A percentile compares a stretch with the other conserved stretches of the same genome.
phyloP scores from a whole-genome alignment of 2,888 invertebrate species.

The Bedellia somnulentella region DNA sequence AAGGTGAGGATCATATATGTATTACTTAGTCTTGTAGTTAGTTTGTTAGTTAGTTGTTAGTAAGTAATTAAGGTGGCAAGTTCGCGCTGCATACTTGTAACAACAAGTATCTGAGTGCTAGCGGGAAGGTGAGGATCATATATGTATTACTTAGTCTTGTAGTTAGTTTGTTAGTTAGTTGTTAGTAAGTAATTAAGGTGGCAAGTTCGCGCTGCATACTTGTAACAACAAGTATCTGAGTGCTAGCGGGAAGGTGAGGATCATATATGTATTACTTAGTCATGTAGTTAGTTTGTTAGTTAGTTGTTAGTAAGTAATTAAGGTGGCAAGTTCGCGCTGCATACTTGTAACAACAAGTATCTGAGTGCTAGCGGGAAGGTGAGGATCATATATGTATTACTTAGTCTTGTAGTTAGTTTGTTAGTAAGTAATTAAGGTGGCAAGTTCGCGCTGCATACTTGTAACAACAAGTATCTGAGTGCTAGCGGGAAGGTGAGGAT shows the following conservation, averaged over 20 bases:
- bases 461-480: constrained; percentile 88
- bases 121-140: constrained; percentile 63
- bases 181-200: too few relatives aligned
- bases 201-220: constrained; percentile 92
- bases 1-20: too few relatives aligned
- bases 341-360: constrained; percentile 94
- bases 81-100: constrained; percentile 96
- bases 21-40: too few relatives aligned
- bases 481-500: constrained; percentile 64
- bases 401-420: too few relatives aligned
- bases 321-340: constrained; percentile 90
- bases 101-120: constrained; percentile 80
- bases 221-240: constrained; percentile 91
- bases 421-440: too few relatives aligned
- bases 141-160: too few relatives aligned
- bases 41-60: too few relatives aligned
- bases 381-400: too few relatives aligned
- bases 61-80: constrained; percentile 83
- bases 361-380: constrained; percentile 69
- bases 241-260: constrained; percentile 63
- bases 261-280: too few relatives aligned
- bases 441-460: constrained; percentile 93
- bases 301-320: too few relatives aligned
- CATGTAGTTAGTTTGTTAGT: too few relatives aligned
- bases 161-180: too few relatives aligned